Percentiles rank a stretch among this genome's conserved stretches.
Evolutionary conservation across 1,140 invertebrate genomes (phyloP).

Genomic region (Drosophila ficusphila): DNA sequence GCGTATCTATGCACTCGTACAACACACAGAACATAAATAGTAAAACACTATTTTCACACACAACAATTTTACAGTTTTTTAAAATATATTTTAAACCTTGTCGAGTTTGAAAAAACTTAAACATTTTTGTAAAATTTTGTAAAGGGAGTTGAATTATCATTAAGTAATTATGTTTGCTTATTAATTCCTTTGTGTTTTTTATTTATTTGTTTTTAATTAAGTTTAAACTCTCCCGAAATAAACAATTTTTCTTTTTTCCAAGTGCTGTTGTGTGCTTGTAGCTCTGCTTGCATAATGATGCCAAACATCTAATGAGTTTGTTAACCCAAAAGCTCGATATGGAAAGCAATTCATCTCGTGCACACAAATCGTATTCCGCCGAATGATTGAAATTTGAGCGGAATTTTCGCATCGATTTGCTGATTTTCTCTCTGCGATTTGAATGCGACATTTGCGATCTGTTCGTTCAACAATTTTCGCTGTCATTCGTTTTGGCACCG

Average conservation of each 20-base stretch:
- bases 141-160: too few relatives aligned
- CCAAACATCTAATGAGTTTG: slow-evolving; percentile 67
- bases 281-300: slow-evolving; percentile 10
- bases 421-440: slow-evolving; percentile 18
- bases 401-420: slow-evolving; percentile 22
- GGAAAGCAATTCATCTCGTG: slow-evolving; percentile 18
- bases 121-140: too few relatives aligned
- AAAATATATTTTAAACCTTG: too few relatives aligned
- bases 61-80: too few relatives aligned
- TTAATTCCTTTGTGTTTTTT: background rate
- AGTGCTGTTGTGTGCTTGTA: background rate
- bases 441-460: slow-evolving; percentile 46
- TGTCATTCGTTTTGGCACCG: slow-evolving; percentile 26
- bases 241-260: background rate
- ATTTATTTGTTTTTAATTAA: background rate
- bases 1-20: slow-evolving; percentile 17
- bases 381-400: slow-evolving; percentile 16
- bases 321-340: slow-evolving; percentile 56
- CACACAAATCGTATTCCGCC: slow-evolving; percentile 10
- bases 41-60: too few relatives aligned
- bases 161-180: too few relatives aligned
- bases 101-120: too few relatives aligned
- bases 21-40: too few relatives aligned
- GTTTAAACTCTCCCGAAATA: too few relatives aligned
- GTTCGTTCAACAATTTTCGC: slow-evolving; percentile 42